A percentile compares a stretch with the other conserved stretches of the same genome.
Conservation (phyloP, 2,888 invertebrate genomes). For the Mantis religiosa region DNA sequence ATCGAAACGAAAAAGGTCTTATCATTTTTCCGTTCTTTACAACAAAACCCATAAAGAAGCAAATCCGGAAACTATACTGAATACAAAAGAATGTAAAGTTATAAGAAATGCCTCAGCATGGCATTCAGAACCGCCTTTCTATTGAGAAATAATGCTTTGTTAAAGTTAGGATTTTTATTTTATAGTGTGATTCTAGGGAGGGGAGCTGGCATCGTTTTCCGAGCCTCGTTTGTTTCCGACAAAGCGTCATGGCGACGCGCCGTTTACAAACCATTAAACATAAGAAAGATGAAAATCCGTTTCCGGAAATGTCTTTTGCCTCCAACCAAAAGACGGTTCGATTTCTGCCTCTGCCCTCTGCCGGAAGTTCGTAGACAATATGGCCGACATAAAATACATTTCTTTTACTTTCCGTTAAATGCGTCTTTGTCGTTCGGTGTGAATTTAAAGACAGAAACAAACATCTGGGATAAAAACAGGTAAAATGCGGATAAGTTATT, state of each 20-base stretch:
- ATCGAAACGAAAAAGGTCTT: not conserved
- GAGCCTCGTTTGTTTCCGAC: not conserved
- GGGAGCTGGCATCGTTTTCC: not conserved
- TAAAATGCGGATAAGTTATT: too few relatives aligned
- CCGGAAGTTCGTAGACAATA: not conserved
- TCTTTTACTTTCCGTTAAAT: not conserved
- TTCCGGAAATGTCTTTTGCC: not conserved
- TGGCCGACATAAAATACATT: not conserved
- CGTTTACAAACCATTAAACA: conserved; percentile 32
- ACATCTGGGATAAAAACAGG: too few relatives aligned
- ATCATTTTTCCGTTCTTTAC: not conserved
- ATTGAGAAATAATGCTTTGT: not conserved
- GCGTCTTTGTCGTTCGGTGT: not conserved
- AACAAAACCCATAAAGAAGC: not conserved
- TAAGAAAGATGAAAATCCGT: conserved; percentile 20
- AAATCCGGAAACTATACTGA: not conserved
- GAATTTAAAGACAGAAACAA: too few relatives aligned
- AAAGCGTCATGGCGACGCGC: not conserved
- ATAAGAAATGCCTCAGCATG: not conserved
- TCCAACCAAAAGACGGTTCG: not conserved
- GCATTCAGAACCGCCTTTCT: not conserved
- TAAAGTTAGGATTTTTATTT: not conserved
- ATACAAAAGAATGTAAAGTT: not conserved
- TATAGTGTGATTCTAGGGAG: not conserved
- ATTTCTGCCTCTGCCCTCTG: not conserved